Evolutionary conservation across 2,888 invertebrate genomes (phyloP), one percentile per base, ranked within the genome.

Genomic region (Tenthredo livida): DNA sequence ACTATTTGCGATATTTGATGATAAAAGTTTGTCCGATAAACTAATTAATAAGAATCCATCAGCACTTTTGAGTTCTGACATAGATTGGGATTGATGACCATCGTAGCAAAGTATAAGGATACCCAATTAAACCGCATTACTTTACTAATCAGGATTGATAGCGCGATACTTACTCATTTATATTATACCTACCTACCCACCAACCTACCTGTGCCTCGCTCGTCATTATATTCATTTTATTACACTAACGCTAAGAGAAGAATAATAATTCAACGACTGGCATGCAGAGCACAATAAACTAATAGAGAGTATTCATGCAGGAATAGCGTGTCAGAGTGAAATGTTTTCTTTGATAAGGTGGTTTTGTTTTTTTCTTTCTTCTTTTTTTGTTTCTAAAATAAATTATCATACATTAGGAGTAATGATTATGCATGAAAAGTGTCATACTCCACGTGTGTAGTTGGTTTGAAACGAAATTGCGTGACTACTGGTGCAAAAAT

Each of bases 61-160:
- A 47, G 43, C 50, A 77, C 33, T 77, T 77, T 77, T 77, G 54
- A 77, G 77, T 54, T 54, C 9, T 33, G 54, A 50, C 29, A 54
- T 17, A 54, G 54, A 77, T 77, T 77, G 33, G 50, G 33, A 77
- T 77, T 77, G 54, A 77, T 77, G 77, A 77, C 47, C n/a, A 54
- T 77, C 54, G n/a, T n/a, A 1, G 33, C 54, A n/a, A 33, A 29
- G 50, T 54, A 50, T 54, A 50, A 77, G 77, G 54, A 77, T 50
- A n/a, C 50, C 47, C 54, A 50, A 77, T 77, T 77, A 77, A 77
- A 77, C 77, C 54, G 77, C 77, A 50, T 77, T 77, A 77, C 77
- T 77, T 40, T 29, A 50, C 77, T 77, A 77, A 77, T 77, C 29
- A 77, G 77, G 33, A 77, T 77, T 77, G 77, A 77, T 77, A 25